Evolutionary conservation across 2,888 invertebrate genomes (phyloP).

Genomic region (Ischnus inquisitorius): DNA sequence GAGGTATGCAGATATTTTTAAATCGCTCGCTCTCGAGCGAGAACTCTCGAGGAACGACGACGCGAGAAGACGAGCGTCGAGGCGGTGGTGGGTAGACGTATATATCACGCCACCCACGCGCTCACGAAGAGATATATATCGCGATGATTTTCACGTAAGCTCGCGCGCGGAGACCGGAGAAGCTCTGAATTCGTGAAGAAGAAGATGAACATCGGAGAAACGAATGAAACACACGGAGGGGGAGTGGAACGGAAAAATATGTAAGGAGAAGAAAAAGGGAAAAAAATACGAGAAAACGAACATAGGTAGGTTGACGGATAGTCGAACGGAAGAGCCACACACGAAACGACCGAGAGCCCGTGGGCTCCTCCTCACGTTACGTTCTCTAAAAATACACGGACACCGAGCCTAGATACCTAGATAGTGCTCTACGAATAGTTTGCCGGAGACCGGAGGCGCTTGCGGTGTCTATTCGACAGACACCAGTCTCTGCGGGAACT

Average conservation of each 20-base stretch:
- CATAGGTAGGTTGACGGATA: slow-evolving; percentile 60
- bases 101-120: slow-evolving; percentile 58
- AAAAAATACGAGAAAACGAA: slow-evolving; percentile 28
- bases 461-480: slow-evolving; percentile 40
- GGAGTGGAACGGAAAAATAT: neutral
- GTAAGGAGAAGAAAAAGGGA: neutral
- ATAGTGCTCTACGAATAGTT: slow-evolving; percentile 84
- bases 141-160: slow-evolving; percentile 28
- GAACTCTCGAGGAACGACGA: slow-evolving; percentile 18
- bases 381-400: slow-evolving; percentile 84
- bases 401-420: slow-evolving; percentile 86
- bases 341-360: slow-evolving; percentile 61
- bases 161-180: neutral
- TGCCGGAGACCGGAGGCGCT: slow-evolving; percentile 74
- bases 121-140: slow-evolving; percentile 42
- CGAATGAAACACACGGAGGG: neutral
- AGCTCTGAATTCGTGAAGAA: slow-evolving; percentile 13
- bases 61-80: slow-evolving; percentile 8
- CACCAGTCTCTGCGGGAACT: slow-evolving; percentile 68
- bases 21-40: slow-evolving; percentile 61
- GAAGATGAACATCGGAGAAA: neutral
- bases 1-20: slow-evolving; percentile 75
- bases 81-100: slow-evolving; percentile 21
- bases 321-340: slow-evolving; percentile 62
- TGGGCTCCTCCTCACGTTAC: slow-evolving; percentile 84